Percentiles rank a stretch among this genome's conserved stretches.
phyloP scores from a whole-genome alignment of 2,797 vertebrate species.

The Corythornis leucogaster region DNA sequence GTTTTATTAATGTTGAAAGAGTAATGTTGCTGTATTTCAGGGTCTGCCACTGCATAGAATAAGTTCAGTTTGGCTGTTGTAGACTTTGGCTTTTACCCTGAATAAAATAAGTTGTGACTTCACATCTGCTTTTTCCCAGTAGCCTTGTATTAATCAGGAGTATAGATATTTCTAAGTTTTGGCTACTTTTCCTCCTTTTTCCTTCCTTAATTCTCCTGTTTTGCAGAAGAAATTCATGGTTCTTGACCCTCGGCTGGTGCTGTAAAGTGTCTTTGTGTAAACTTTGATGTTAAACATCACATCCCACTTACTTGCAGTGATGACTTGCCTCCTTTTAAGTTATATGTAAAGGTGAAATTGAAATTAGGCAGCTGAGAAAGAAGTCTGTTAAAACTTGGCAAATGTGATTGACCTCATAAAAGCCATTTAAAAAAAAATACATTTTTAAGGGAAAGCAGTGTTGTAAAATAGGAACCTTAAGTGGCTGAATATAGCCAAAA shows the following conservation, averaged over 20 bases:
- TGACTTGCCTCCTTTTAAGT: conserved; percentile 38
- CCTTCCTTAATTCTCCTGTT: neutral
- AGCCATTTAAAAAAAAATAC: neutral
- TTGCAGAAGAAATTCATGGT: neutral
- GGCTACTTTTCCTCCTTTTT: neutral
- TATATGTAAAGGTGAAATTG: conserved; percentile 34
- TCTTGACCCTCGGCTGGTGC: neutral
- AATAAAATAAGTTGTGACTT: conserved; percentile 29
- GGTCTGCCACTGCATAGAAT: neutral
- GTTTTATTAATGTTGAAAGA: conserved; percentile 63
- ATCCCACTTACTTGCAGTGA: conserved; percentile 22
- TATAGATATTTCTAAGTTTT: neutral
- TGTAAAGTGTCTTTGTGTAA: neutral
- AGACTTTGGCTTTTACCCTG: neutral
- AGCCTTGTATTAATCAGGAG: conserved; percentile 19
- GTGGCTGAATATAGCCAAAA: neutral
- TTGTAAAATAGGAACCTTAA: neutral
- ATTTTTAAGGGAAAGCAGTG: neutral
- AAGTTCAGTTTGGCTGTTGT: conserved; percentile 19
- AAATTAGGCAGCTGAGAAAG: conserved; percentile 45
- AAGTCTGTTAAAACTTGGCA: conserved; percentile 21
- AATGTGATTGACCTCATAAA: neutral
- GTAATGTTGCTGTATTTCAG: conserved; percentile 24
- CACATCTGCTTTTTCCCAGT: conserved; percentile 43
- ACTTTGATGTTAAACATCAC: conserved; percentile 38